Percentiles rank a stretch among this genome's conserved stretches.
Evolutionary conservation across 1,140 invertebrate genomes (phyloP).

Genomic region (Drosophila suzukii): DNA sequence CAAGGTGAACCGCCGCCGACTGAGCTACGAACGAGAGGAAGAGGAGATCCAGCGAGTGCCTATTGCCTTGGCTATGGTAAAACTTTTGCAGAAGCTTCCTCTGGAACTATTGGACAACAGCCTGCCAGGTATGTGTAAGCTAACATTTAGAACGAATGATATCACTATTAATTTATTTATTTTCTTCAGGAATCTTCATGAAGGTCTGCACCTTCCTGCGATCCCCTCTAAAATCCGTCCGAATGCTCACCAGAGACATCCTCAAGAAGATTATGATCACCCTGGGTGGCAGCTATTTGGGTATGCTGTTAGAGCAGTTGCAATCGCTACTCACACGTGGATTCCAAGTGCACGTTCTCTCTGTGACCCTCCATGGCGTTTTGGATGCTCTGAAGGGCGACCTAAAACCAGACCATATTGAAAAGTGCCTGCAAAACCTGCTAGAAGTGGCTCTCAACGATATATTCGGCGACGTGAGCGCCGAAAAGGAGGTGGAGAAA

Average conservation of each 20-base stretch:
- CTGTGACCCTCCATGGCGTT: conserved; percentile 94
- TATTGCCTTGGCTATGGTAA: conserved; percentile 95
- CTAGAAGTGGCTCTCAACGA: conserved; percentile 94
- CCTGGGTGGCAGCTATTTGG: conserved; percentile 93
- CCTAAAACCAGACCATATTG: conserved; percentile 88
- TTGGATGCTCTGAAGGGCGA: conserved; percentile 89
- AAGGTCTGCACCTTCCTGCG: conserved; percentile 95
- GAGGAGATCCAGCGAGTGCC: conserved; percentile 96
- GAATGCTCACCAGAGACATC: conserved; percentile 93
- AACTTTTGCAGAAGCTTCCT: conserved; percentile 95
- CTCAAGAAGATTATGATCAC: conserved; percentile 94
- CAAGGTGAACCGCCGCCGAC: conserved; percentile 90
- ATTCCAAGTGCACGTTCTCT: conserved; percentile 97
- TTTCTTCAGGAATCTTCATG: conserved; percentile 89
- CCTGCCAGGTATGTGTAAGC: conserved; percentile 87
- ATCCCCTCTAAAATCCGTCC: conserved; percentile 94
- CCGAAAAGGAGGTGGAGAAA: conserved; percentile 96
- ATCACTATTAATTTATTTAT: too few species aligned
- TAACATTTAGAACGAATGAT: too few species aligned
- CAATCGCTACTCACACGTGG: conserved; percentile 92
- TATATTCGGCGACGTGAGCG: conserved; percentile 93
- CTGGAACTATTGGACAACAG: conserved; percentile 89
- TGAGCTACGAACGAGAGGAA: conserved; percentile 89
- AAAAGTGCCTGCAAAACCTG: conserved; percentile 91
- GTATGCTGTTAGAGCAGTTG: conserved; percentile 92